Base-by-base conservation (phyloP, 1,140 invertebrate species). In the Harpegnathos saltator region DNA sequence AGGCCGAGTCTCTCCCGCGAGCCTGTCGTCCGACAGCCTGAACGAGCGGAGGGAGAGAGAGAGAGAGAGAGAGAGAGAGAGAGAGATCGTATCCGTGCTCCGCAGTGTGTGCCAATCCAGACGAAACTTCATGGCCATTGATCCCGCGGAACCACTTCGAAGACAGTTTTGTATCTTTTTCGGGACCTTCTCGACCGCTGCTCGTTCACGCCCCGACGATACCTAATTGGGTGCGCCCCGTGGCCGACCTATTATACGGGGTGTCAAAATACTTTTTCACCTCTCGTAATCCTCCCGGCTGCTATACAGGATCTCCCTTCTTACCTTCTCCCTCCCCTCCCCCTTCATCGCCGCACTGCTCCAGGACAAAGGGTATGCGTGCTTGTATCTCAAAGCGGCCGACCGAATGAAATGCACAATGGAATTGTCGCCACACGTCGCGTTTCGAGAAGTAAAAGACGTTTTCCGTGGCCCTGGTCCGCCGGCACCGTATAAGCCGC, bases 211-310 rank as follows among this genome's bases (percentile, higher is more conserved):
- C 89, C 86, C 90, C 86, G 69, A 88, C 88, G 91, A 91, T 92
- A 89, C 92, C 92, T 94, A 94, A 94, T 94, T 94, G 93, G 93
- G 91, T 91, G 89, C 89, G 89, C 93, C 92, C 90, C 93, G 93
- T 91, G 92, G 87, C 91, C 93, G 91, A 83, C 87, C 90, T 86
- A 93, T 94, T 94, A 93, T 93, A 87, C 90, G 74, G 84, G 93
- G 94, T 94, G 94, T 94, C 94, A 94, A 94, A 94, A 94, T 94
- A 94, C 94, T 90, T 89, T 89, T 93, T 89, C 84, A 73, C 87
- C 85, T 81, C 71, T 83, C 69, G 74, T 89, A 89, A 89, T 89
- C 88, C 87, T 86, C 71, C 58, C 38, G 29, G 66, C 80, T 77
- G 58, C 83, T 80, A 84, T 85, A 80, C 33, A 52, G n/a, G 61